These are phyloP conservation scores for Lasius fuliginosus DNA, from an alignment of 2,888 invertebrate species.

Conservation along the genomic window DNA sequence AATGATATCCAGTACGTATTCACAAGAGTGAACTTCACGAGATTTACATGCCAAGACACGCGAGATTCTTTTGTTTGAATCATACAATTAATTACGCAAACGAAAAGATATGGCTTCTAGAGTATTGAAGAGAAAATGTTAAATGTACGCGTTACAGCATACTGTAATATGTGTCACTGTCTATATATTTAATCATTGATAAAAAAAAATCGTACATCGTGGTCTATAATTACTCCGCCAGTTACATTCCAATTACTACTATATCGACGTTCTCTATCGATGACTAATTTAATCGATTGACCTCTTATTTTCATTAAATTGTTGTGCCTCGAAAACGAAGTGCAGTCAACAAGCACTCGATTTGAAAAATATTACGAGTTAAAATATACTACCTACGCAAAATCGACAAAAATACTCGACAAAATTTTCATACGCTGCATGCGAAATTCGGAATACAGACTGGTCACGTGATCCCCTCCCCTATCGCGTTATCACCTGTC, in stretches of 20 bases:
- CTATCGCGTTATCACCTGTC: slow-evolving; percentile 59
- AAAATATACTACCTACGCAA: no score
- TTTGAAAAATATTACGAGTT: no score
- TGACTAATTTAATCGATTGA: no score
- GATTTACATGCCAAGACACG: neutral
- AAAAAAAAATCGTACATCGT: no score
- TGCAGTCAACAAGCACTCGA: no score
- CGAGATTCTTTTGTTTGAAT: neutral
- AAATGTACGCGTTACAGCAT: neutral
- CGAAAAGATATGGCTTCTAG: neutral
- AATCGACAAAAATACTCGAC: neutral
- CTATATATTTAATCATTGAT: neutral
- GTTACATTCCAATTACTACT: no score
- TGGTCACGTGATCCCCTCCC: neutral
- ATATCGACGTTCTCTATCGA: no score
- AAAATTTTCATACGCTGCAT: neutral
- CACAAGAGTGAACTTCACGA: neutral
- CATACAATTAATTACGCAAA: neutral
- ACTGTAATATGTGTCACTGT: neutral
- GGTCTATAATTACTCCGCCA: no score
- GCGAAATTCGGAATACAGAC: neutral
- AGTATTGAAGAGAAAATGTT: neutral
- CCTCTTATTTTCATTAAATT: no score
- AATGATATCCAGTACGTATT: neutral
- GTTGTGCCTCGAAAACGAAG: no score